phyloP scores from a whole-genome alignment of 2,888 invertebrate genomes.

The Drosophila rubida region DNA sequence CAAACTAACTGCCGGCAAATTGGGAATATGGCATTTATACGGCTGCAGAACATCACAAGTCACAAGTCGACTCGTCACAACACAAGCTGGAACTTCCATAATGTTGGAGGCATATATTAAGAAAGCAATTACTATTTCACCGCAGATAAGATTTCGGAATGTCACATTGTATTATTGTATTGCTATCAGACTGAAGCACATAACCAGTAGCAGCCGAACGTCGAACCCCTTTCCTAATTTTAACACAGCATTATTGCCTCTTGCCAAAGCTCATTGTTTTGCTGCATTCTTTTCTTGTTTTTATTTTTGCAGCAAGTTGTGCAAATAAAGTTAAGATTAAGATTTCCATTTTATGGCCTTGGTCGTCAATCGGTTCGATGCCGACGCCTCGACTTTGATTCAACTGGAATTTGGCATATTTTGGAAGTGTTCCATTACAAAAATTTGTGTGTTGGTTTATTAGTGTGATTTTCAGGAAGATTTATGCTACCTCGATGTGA shows the following conservation, averaged over 20 bases:
- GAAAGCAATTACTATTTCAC: conserved; percentile 43
- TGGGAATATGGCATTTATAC: conserved; percentile 47
- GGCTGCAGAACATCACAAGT: conserved; percentile 3
- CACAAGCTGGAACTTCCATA: conserved; percentile 26
- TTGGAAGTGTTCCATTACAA: neutral
- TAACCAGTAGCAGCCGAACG: conserved; percentile 1
- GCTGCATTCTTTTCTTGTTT: neutral
- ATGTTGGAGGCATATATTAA: conserved; percentile 52
- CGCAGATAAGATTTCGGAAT: conserved; percentile 60
- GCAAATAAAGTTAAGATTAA: conserved; percentile 17
- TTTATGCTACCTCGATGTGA: conserved; percentile 27
- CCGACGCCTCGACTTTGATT: neutral
- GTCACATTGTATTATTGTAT: conserved; percentile 36
- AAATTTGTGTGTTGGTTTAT: conserved; percentile 17
- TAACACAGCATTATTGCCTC: conserved; percentile 12
- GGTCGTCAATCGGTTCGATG: neutral
- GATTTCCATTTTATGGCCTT: conserved; percentile 14
- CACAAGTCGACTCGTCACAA: conserved; percentile 5
- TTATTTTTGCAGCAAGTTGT: conserved; percentile 1
- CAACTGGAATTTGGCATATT: neutral
- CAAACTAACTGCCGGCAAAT: conserved; percentile 41
- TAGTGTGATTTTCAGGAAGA: conserved; percentile 5
- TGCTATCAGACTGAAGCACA: conserved; percentile 30
- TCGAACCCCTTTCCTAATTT: neutral
- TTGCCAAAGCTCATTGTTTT: conserved; percentile 8